These are phyloP conservation scores for Eonycteris spelaea DNA, from an alignment of 2,113 vertebrate species.

Conservation along the genomic window DNA sequence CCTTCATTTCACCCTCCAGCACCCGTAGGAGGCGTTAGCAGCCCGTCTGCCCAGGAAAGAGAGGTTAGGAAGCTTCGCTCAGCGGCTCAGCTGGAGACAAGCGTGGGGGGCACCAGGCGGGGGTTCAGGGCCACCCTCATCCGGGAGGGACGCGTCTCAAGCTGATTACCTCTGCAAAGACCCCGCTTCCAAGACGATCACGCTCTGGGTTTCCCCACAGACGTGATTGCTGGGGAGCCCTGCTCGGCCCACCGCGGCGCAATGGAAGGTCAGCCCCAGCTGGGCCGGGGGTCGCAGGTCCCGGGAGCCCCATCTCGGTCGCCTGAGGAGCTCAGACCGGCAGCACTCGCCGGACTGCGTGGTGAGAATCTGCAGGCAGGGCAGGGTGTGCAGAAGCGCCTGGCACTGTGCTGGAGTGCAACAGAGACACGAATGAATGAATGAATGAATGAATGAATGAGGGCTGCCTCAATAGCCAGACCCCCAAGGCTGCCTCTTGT, in stretches of 20 bases:
- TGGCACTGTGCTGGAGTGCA: background rate
- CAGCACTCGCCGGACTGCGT: too few relatives aligned
- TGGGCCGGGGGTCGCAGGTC: background rate
- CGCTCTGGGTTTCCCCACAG: background rate
- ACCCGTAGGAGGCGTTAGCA: too few relatives aligned
- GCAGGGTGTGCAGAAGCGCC: too few relatives aligned
- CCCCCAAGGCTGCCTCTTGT: too few relatives aligned
- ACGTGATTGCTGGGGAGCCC: too few relatives aligned
- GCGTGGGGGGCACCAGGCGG: background rate
- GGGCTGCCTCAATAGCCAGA: too few relatives aligned
- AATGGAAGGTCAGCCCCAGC: rapidly evolving
- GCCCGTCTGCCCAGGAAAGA: too few relatives aligned
- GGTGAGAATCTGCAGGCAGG: too few relatives aligned
- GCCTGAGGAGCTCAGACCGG: background rate
- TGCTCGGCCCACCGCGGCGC: background rate
- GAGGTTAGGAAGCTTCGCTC: background rate
- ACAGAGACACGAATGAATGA: background rate
- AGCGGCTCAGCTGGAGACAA: background rate
- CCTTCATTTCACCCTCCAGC: rapidly evolving
- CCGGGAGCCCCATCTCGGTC: background rate
- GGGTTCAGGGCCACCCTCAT: background rate
- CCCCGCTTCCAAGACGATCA: background rate
- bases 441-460: too few relatives aligned
- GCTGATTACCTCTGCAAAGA: background rate
- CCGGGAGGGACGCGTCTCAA: background rate